Base-by-base conservation (phyloP, 2,113 vertebrate species). In the Rhipidura dahli region DNA sequence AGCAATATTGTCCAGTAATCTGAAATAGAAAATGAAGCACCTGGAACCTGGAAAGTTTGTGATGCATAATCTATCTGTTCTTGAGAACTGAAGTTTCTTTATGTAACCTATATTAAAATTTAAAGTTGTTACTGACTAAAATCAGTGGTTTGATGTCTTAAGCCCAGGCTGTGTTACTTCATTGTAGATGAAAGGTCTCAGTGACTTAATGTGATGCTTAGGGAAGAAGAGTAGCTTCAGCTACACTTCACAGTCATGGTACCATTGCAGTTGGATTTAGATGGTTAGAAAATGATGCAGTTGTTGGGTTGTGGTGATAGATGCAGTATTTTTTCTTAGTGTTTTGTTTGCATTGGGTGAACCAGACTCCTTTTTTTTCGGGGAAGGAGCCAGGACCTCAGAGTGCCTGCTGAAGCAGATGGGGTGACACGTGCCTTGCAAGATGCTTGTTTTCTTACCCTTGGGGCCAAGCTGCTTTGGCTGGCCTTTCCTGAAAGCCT, bases 361-460 rank as follows among this genome's bases (percentile, higher is more conserved):
- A 90, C 26, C 12, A 42, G 5, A 2, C 12, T 33, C 10, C 1
- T n/a, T 44, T 70, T 64, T 33, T 54, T 19, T 76, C n/a, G 54
- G 22, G 12, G 40, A 90, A 61, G 33, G 26, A 90, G 30, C 18
- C 11, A 33, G 71, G 39, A 68, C 21, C 28, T 92, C 11, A 1
- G 42, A 70, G 14, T 37, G n/a, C 15, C 35, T 33, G 24, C 37
- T 83, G 49, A 57, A 76, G 53, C 71, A 53, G 39, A 23, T 83
- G 31, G 26, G 42, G 19, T 3, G 4, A 28, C 11, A n/a, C 0
- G 0, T 64, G 20, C 37, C 15, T 7, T 65, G 45, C 45, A 47
- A 26, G 40, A 15, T 4, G 4, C 8, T 2, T 53, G 12, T 53
- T 83, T 65, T 53, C 28, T 53, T 83, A 24, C n/a, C 9, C n/a